Base-by-base conservation (phyloP, 2,888 invertebrate genomes). In the Lottia gigantea region DNA sequence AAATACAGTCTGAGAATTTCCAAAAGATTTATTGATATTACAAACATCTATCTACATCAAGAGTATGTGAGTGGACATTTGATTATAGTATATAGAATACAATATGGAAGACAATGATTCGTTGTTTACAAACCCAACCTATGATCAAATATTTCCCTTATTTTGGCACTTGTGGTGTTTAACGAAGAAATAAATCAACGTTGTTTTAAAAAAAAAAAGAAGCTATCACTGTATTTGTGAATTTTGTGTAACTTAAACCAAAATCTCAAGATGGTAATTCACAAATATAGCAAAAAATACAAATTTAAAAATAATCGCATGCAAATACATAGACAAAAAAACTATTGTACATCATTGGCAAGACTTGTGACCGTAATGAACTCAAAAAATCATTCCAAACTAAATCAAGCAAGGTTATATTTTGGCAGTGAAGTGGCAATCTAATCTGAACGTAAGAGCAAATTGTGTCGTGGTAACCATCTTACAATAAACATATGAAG, bases 81-180 rank as follows among this genome's bases (percentile, higher is more conserved):
- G 40, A 40, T 40, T 55, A 55, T 55, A 49, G 16, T 49, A 55
- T 55, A 55, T 23, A 55, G 19, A 23, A 19, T 55, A 19, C 55
- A 55, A 40, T 23, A 23, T 55, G 55, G 55, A 55, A 55, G 55
- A 55, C 55, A 55, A 40, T 55, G 55, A 55, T 55, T 55, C 55
- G 55, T 55, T 55, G 55, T 55, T 55, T 55, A 23, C 3, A 55
- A 55, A 19, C 55, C 23, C 19, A 55, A 55, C 55, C 55, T 19
- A 15, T 19, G 7, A 23, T 23, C 55, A 55, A 55, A 55, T 55
- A 55, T 55, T 55, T 23, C 23, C 55, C 2, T 55, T 23, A 55
- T 55, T 55, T 55, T 55, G 55, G 55, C 55, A 55, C 55, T 23
- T 55, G 11, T 55, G 55, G 55, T 19, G 23, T 11, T 3, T 12